Conservation (phyloP, 1,140 invertebrate species). For the Ceratina australensis region DNA sequence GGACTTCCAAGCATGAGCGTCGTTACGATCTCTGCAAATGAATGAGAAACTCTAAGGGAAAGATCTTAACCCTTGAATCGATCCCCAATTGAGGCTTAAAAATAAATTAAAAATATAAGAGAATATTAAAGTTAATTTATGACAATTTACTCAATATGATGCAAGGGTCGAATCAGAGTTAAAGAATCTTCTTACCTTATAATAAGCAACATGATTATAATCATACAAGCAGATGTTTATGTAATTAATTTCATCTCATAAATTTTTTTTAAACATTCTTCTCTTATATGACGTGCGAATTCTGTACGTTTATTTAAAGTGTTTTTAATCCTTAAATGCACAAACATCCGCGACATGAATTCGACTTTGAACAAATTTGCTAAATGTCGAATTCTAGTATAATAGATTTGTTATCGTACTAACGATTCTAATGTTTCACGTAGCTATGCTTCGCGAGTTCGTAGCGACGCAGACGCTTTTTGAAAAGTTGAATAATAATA, state of each 20-base stretch:
- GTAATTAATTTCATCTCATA: too few relatives aligned
- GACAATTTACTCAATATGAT: too few relatives aligned
- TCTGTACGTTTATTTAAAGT: neutral
- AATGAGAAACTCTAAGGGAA: neutral
- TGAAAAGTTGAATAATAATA: constrained; percentile 21
- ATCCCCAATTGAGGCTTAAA: too few relatives aligned
- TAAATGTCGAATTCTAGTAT: neutral
- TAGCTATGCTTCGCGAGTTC: neutral
- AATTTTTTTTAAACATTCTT: too few relatives aligned
- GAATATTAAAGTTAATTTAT: too few relatives aligned
- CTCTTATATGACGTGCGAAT: too few relatives aligned
- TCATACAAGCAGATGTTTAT: too few relatives aligned
- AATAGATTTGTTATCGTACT: too few relatives aligned
- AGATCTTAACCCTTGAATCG: neutral
- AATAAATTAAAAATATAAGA: too few relatives aligned
- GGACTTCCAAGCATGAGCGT: constrained; percentile 27
- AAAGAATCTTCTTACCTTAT: too few relatives aligned
- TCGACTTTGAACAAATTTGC: constrained; percentile 7
- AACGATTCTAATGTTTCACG: neutral
- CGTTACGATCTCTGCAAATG: neutral
- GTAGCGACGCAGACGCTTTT: constrained; percentile 39
- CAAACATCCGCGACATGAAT: neutral
- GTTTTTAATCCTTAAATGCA: neutral
- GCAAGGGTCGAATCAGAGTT: too few relatives aligned
- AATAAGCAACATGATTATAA: too few relatives aligned